phyloP scores from a whole-genome alignment of 2,797 vertebrate genomes.

The Alca torda region DNA sequence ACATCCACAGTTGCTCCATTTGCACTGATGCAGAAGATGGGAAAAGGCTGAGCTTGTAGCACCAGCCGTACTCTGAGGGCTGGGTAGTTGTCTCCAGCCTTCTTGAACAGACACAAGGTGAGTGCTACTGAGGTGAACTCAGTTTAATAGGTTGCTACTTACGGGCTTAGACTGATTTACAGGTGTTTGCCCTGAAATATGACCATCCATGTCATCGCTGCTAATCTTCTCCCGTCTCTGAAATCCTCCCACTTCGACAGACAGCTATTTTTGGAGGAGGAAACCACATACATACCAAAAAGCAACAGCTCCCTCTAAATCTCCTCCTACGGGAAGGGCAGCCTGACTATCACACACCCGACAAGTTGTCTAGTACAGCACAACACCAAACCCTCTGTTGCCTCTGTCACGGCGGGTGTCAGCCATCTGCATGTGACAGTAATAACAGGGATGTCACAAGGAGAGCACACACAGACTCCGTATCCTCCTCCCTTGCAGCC shows the following conservation, averaged over 20 bases:
- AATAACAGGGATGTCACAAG: slow-evolving; percentile 38
- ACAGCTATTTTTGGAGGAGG: slow-evolving; percentile 21
- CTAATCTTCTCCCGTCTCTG: slow-evolving; percentile 31
- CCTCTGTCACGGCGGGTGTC: neutral
- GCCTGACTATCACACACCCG: neutral
- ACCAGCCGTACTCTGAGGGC: neutral
- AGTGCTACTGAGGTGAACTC: slow-evolving; percentile 38
- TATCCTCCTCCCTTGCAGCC: neutral
- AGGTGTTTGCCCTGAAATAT: slow-evolving; percentile 60
- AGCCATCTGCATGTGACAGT: slow-evolving; percentile 42
- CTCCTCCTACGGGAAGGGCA: slow-evolving; percentile 21
- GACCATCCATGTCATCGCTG: slow-evolving; percentile 14
- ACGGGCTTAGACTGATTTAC: slow-evolving; percentile 54
- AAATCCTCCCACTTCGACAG: slow-evolving; percentile 25
- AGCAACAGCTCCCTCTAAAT: neutral
- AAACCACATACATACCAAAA: neutral
- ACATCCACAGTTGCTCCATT: neutral
- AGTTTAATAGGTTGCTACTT: slow-evolving; percentile 53
- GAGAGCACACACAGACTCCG: neutral
- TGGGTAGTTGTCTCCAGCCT: neutral
- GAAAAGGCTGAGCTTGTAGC: neutral
- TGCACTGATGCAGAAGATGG: neutral
- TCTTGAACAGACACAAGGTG: neutral
- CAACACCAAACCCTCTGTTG: neutral
- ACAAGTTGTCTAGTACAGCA: neutral